Evolutionary conservation across 2,888 invertebrate species (phyloP).

Genomic region (Monopis laevigella): DNA sequence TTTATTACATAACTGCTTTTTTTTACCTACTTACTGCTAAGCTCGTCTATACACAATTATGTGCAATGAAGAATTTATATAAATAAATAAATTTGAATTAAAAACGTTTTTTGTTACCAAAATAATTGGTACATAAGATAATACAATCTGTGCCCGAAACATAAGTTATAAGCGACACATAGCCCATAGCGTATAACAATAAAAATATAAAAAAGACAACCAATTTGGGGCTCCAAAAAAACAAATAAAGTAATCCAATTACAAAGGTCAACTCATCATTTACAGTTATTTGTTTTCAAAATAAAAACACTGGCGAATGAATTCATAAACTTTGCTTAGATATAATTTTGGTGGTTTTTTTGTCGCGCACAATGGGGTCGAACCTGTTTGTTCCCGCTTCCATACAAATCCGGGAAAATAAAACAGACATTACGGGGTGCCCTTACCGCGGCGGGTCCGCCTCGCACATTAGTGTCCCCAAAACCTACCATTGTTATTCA

Average conservation of each 20-base stretch:
- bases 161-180: too few species aligned
- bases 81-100: too few species aligned
- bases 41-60: too few species aligned
- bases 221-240: conserved; percentile 5
- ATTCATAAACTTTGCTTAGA: conserved; percentile 52
- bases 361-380: conserved; percentile 39
- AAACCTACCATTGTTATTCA: conserved; percentile 62
- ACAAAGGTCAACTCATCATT: conserved; percentile 11
- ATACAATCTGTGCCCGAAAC: too few species aligned
- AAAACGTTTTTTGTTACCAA: too few species aligned
- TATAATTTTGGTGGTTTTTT: conserved; percentile 52
- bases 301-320: conserved; percentile 34
- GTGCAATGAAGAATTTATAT: too few species aligned
- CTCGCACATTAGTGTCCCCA: conserved; percentile 58
- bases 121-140: too few species aligned
- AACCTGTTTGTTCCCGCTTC: conserved; percentile 49
- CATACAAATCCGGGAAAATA: conserved; percentile 65
- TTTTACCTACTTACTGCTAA: too few species aligned
- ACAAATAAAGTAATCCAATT: conserved; percentile 10
- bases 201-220: too few species aligned
- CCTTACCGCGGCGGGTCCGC: conserved; percentile 40
- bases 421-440: conserved; percentile 56
- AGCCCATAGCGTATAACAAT: too few species aligned
- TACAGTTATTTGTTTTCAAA: conserved; percentile 12
- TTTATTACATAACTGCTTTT: too few species aligned